Conservation (phyloP, 2,113 vertebrate genomes). For the Microtus pennsylvanicus region DNA sequence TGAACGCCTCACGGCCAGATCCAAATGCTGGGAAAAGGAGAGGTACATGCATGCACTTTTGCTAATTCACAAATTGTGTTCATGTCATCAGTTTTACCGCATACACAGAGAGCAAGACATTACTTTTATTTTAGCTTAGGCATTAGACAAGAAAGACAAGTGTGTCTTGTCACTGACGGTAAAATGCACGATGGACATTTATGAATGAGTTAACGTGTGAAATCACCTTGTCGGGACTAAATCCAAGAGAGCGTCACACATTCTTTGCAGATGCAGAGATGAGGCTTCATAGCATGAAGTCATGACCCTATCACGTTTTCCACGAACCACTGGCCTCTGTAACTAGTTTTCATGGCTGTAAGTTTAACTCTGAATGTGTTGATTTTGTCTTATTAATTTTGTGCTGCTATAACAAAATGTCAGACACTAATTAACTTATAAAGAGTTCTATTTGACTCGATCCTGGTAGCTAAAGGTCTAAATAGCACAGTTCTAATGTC, state of each 20-base stretch:
- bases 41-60: not conserved
- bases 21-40: not conserved
- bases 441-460: not conserved
- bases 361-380: not conserved
- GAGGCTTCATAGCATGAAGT: not conserved
- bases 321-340: not conserved
- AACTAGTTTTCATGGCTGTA: not conserved
- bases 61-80: slow-evolving; percentile 1
- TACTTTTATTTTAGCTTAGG: not conserved
- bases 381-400: not conserved
- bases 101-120: not conserved
- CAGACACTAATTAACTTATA: not conserved
- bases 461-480: not conserved
- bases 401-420: not conserved
- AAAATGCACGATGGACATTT: not conserved
- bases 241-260: not conserved
- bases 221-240: not conserved
- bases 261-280: not conserved
- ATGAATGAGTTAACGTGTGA: not conserved
- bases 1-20: not conserved
- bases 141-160: not conserved
- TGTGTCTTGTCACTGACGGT: not conserved
- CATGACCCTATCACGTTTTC: not conserved
- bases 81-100: not conserved
- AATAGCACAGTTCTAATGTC: not conserved